A percentile compares a stretch with the other conserved stretches of the same genome.
Evolutionary conservation across 1,140 invertebrate genomes (phyloP).

Genomic region (Bombus terrestris): DNA sequence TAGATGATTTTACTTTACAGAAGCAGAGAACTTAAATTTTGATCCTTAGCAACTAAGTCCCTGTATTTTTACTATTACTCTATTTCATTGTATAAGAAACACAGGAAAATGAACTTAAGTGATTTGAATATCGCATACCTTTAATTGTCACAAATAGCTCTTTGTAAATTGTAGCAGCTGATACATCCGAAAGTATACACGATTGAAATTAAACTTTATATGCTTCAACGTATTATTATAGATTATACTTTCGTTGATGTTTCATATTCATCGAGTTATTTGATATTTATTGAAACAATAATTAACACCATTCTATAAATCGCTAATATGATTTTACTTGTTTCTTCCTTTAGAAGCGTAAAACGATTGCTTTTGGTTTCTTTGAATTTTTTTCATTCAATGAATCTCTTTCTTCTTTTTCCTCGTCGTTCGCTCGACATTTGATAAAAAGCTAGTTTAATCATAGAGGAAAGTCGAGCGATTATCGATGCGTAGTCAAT

Average conservation of each 20-base stretch:
- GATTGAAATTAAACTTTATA: background rate
- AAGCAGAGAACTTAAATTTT: no score
- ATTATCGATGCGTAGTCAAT: background rate
- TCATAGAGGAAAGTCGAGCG: background rate
- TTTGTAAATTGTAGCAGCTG: background rate
- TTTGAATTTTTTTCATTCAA: background rate
- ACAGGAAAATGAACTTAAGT: background rate
- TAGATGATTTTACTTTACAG: background rate
- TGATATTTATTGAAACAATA: background rate
- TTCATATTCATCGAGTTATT: background rate
- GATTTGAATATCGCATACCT: background rate
- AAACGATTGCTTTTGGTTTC: background rate
- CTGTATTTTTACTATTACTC: background rate
- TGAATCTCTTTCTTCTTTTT: background rate
- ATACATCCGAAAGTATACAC: background rate
- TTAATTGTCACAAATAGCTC: background rate
- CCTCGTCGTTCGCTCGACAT: background rate
- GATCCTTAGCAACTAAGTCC: accelerated
- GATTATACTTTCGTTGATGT: background rate
- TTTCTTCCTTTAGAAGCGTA: no score
- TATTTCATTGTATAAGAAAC: no score
- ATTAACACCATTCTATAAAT: background rate
- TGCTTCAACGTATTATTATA: background rate
- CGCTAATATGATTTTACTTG: background rate
- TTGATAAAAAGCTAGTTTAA: background rate